A percentile compares a stretch with the other conserved stretches of the same genome.
phyloP scores from a whole-genome alignment of 2,797 vertebrate genomes.

The Lepidocolaptes lacrymiger region DNA sequence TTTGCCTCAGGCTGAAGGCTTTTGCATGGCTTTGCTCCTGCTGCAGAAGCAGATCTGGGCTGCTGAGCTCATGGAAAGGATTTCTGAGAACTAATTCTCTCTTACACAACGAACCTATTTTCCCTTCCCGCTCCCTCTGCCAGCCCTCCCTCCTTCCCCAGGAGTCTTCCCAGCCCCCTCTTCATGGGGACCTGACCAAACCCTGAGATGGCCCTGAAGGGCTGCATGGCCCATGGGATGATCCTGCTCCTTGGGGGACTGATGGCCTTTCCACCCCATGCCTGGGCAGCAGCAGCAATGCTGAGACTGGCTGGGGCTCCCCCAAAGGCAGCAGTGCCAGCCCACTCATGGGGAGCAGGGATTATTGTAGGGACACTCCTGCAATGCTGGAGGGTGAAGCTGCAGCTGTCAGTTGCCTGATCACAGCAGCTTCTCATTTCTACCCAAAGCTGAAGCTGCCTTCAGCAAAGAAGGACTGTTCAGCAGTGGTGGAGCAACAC shows the following conservation, averaged over 20 bases:
- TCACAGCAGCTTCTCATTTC: not conserved
- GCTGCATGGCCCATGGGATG: not conserved
- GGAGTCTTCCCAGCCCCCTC: not conserved
- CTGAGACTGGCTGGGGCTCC: not conserved
- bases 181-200: fast-evolving
- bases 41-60: constrained; percentile 1
- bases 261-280: fast-evolving
- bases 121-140: not conserved
- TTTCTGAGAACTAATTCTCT: constrained; percentile 31
- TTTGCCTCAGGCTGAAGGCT: not conserved
- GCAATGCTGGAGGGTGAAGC: not conserved
- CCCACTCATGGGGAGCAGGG: not conserved
- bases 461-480: not conserved
- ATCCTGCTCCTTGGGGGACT: not conserved
- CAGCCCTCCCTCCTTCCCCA: not conserved
- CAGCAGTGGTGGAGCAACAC: fast-evolving
- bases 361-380: not conserved
- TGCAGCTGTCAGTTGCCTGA: fast-evolving
- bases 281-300: not conserved
- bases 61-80: constrained; percentile 18
- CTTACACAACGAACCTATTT: constrained; percentile 33
- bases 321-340: not conserved
- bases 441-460: not conserved
- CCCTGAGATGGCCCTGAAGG: not conserved
- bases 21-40: constrained; percentile 12